Base-by-base conservation (phyloP, 2,888 invertebrate genomes). In the Chaetoderma sp. region DNA sequence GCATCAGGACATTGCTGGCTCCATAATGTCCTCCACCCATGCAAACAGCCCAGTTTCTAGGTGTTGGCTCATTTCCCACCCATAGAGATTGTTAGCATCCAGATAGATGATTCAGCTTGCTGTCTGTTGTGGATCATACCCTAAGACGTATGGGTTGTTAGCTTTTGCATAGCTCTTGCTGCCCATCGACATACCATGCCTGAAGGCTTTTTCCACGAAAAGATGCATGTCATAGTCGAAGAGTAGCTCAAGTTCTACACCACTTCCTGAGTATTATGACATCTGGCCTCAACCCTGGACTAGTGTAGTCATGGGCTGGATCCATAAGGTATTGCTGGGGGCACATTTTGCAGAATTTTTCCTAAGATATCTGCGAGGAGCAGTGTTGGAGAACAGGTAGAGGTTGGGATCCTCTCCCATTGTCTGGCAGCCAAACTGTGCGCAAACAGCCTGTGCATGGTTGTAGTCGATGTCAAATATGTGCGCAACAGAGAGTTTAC, bases 291-390 rank as follows among this genome's bases (percentile, higher is more conserved):
- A 83, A 63, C 8, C 78, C 77, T 6, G 82, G 82, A 49, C 67
- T 60, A 6, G 76, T 77, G 50, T 63, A 79, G 62, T 80, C 83
- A 28, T 70, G 66, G 0, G 56, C 66, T 5, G 78, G 77, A 66
- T 81, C 79, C 45, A 82, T 61, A 49, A 73, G 54, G 60, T 79
- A 79, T 27, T 66, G 64, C 28, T 68, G 30, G 2, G 74, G 36
- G 68, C 75, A 73, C 21, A 77, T 65, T 30, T 73, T 63, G 66
- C 78, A 68, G 64, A 82, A 83, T 21, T 67, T 73, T 64, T 85
- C n/a, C 78, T 74, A 82, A 83, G 21, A 83, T 73, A 75, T 81
- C 76, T 27, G 77, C 76, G 28, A 82, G 71, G n/a, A 79, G 65
- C 13, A 77, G 65, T 1, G 78, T 73, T 72, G n/a, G n/a, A n/a